Conservation (phyloP, 1,140 invertebrate genomes). For the Bombus cullumanus region DNA sequence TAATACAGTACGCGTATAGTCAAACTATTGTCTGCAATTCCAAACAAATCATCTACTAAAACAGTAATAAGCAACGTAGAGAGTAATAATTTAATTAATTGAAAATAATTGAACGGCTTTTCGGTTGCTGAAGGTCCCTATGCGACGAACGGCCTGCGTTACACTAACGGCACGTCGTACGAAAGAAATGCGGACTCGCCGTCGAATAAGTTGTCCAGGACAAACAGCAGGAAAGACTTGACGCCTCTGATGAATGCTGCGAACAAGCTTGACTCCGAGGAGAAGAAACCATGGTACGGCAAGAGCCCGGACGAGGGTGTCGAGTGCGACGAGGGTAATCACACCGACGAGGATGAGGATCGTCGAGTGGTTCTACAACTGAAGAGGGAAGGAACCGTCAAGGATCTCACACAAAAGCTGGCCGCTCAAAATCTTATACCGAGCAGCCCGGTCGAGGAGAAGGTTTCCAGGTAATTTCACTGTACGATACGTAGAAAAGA, state of each 20-base stretch:
- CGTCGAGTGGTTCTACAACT: conserved; percentile 85
- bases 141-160: conserved; percentile 81
- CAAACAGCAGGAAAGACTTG: conserved; percentile 84
- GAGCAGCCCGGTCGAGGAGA: conserved; percentile 84
- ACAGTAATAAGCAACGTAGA: too few species aligned
- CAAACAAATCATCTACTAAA: background rate
- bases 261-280: conserved; percentile 84
- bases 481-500: background rate
- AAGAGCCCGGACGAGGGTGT: conserved; percentile 82
- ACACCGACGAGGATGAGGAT: conserved; percentile 84
- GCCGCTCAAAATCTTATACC: conserved; percentile 87
- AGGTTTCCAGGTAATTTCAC: conserved; percentile 80
- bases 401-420: conserved; percentile 93
- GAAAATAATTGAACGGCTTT: background rate
- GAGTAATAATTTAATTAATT: background rate
- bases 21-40: background rate
- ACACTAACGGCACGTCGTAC: conserved; percentile 76
- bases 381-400: conserved; percentile 91
- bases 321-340: conserved; percentile 82
- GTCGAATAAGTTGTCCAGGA: conserved; percentile 80
- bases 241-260: conserved; percentile 84
- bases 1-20: background rate
- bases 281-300: conserved; percentile 87
- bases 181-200: conserved; percentile 75
- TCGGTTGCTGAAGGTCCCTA: conserved; percentile 63